These are phyloP conservation scores for Drosophila stalkeri DNA, from an alignment of 2,888 invertebrate species.

Conservation along the genomic window DNA sequence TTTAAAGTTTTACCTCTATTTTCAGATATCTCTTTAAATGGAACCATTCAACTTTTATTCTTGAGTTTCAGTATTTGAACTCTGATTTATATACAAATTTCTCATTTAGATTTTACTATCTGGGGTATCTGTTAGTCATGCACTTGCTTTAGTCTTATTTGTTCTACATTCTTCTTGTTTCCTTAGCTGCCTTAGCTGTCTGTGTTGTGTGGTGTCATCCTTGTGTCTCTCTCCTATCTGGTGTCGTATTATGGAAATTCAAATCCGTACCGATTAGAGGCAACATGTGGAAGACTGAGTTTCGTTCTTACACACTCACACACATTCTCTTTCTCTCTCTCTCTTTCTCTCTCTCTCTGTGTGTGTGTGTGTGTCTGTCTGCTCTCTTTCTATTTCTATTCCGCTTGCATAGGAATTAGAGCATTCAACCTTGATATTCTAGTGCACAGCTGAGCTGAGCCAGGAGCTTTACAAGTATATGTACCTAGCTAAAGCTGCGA, in stretches of 20 bases:
- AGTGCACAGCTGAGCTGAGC: constrained; percentile 14
- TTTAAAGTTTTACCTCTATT: too few species aligned
- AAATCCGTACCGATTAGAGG: constrained; percentile 74
- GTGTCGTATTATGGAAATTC: constrained; percentile 80
- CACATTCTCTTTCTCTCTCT: background rate
- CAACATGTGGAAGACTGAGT: constrained; percentile 71
- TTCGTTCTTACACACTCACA: constrained; percentile 10
- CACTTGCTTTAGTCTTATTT: too few species aligned
- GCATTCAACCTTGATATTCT: constrained; percentile 46
- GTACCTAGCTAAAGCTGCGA: background rate
- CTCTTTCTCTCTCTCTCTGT: background rate
- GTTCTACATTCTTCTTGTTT: constrained; percentile 8
- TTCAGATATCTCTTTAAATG: too few species aligned
- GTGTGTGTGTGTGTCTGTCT: background rate
- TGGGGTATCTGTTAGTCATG: background rate
- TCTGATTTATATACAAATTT: background rate
- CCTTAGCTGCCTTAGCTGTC: constrained; percentile 5
- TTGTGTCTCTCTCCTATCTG: constrained; percentile 42
- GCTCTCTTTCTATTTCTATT: constrained; percentile 13
- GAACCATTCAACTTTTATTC: too few species aligned
- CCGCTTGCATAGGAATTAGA: constrained; percentile 44
- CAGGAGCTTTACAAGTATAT: constrained; percentile 20
- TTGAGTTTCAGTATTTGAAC: too few species aligned
- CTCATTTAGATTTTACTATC: too few species aligned
- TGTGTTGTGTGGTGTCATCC: constrained; percentile 13